Percentiles rank a stretch among this genome's conserved stretches.
Conservation (phyloP, 1,140 invertebrate genomes). For the Epicauta chinensis region DNA sequence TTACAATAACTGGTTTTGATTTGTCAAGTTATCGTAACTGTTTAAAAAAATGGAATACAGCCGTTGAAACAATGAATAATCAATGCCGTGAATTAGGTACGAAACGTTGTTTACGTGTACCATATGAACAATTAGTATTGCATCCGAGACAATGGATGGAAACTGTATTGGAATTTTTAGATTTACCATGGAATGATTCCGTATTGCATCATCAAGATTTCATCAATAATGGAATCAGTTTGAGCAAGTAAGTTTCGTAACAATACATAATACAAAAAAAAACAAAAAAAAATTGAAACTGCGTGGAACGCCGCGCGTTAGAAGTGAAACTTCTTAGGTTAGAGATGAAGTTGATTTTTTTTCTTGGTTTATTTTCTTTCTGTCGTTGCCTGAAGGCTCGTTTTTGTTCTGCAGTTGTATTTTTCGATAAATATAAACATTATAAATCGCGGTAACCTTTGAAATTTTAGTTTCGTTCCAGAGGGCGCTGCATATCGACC, state of each 20-base stretch:
- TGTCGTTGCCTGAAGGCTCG: too few species aligned
- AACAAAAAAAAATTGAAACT: too few species aligned
- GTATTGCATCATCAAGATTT: conserved; percentile 96
- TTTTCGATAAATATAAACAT: too few species aligned
- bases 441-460: too few species aligned
- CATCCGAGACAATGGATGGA: conserved; percentile 88
- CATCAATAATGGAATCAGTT: conserved; percentile 90
- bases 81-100: conserved; percentile 87
- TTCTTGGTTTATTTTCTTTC: too few species aligned
- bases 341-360: too few species aligned
- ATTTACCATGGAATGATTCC: conserved; percentile 91
- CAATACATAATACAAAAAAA: too few species aligned
- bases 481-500: too few species aligned
- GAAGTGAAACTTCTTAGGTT: too few species aligned
- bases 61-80: conserved; percentile 89
- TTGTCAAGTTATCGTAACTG: conserved; percentile 89
- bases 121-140: conserved; percentile 95
- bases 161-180: conserved; percentile 84
- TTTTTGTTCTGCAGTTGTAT: too few species aligned
- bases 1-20: conserved; percentile 98
- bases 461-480: too few species aligned
- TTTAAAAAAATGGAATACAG: conserved; percentile 92
- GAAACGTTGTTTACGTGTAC: conserved; percentile 72
- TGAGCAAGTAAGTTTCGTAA: conserved; percentile 82
- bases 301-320: too few species aligned